A percentile compares a stretch with the other conserved stretches of the same genome.
These are phyloP conservation scores for Noctua comes DNA, from an alignment of 2,888 invertebrate genomes.

Conservation along the genomic window DNA sequence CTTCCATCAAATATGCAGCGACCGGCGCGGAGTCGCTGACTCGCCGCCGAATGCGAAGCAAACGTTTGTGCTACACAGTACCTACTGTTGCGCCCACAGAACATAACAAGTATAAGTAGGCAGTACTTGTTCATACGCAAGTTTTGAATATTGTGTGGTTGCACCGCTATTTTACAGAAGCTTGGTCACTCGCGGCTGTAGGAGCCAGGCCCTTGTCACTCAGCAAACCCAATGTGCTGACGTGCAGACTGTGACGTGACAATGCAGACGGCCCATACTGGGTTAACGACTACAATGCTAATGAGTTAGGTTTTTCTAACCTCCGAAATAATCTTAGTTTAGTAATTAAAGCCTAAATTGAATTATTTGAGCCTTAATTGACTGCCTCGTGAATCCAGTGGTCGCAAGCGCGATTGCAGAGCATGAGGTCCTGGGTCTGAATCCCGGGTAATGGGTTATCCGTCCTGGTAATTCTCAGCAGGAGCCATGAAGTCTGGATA, in stretches of 20 bases:
- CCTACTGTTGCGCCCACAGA: background rate
- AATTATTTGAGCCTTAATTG: background rate
- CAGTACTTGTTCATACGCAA: too few species aligned
- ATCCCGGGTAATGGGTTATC: background rate
- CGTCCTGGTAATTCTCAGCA: background rate
- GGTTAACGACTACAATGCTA: background rate
- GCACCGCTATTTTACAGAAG: background rate
- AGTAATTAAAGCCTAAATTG: background rate
- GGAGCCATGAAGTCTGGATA: background rate
- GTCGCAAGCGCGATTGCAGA: background rate
- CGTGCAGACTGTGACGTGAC: too few species aligned
- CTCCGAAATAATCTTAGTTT: background rate
- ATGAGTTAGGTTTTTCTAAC: background rate
- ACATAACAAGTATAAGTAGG: background rate
- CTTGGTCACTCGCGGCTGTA: too few species aligned
- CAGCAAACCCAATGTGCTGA: background rate
- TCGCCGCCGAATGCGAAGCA: background rate
- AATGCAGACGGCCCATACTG: background rate
- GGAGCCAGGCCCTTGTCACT: background rate
- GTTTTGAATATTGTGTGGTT: background rate
- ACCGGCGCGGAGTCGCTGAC: background rate
- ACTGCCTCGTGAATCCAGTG: background rate
- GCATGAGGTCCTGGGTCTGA: background rate
- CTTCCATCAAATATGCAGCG: constrained; percentile 43
- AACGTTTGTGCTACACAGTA: background rate